Conservation (phyloP, 2,888 invertebrate species). For the Alviniconcha strummeri region DNA sequence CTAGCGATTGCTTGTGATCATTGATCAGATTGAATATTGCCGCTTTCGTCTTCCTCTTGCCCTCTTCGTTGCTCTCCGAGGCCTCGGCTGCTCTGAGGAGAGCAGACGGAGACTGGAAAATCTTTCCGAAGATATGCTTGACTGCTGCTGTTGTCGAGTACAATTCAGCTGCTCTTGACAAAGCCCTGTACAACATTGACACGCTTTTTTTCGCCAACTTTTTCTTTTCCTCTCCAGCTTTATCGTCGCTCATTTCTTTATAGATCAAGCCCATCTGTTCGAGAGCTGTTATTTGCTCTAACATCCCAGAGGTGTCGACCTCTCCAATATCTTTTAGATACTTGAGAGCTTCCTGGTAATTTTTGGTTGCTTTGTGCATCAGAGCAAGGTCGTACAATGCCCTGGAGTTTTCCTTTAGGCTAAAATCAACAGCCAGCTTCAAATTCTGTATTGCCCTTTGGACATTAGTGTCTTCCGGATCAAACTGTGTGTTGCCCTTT, state of each 20-base stretch:
- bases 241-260: neutral
- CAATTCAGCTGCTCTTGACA: neutral
- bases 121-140: constrained; percentile 2
- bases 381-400: constrained; percentile 19
- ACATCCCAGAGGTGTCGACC: neutral
- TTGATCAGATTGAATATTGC: neutral
- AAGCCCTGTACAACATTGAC: neutral
- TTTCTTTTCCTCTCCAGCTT: neutral
- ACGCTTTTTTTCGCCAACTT: neutral
- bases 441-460: neutral
- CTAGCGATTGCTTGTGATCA: neutral
- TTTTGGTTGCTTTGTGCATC: neutral
- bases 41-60: neutral
- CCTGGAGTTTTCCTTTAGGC: constrained; percentile 8
- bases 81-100: neutral
- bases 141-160: neutral
- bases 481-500: neutral
- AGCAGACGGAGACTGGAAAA: constrained; percentile 5
- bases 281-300: constrained; percentile 4
- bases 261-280: constrained; percentile 17
- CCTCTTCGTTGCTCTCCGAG: neutral
- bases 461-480: neutral
- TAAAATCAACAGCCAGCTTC: neutral
- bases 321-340: neutral
- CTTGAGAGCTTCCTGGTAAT: neutral